These are phyloP conservation scores for Antedon mediterranea DNA, from an alignment of 53 echinoderm and acorn worm species.

Conservation along the genomic window DNA sequence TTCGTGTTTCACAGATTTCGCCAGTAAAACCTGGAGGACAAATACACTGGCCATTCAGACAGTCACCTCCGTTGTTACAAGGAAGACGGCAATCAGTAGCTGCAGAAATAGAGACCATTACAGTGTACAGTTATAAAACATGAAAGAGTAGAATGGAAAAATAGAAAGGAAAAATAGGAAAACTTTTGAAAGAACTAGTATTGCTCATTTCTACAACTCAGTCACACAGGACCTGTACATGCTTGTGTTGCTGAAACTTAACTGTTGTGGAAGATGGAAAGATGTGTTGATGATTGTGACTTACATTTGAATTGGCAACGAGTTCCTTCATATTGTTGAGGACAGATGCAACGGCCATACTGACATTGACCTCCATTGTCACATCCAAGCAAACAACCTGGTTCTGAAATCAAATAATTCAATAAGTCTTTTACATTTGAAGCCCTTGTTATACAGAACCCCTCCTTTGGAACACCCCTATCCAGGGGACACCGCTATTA, in stretches of 20 bases:
- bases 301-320: constrained; percentile 7
- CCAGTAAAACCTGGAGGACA: constrained; percentile 55
- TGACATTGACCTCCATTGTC: constrained; percentile 41
- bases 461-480: too few relatives aligned
- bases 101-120: not conserved
- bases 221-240: too few relatives aligned
- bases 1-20: constrained; percentile 40
- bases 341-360: constrained; percentile 34
- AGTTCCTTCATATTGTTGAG: constrained; percentile 14
- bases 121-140: too few relatives aligned
- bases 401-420: constrained; percentile 8
- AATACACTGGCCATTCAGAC: constrained; percentile 49
- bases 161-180: too few relatives aligned
- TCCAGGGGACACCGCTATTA: too few relatives aligned
- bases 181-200: too few relatives aligned
- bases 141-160: too few relatives aligned
- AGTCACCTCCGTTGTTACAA: constrained; percentile 48
- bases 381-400: constrained; percentile 34
- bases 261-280: too few relatives aligned
- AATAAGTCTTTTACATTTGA: too few relatives aligned
- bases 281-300: not conserved
- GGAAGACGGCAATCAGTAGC: constrained; percentile 32
- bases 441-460: too few relatives aligned
- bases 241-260: too few relatives aligned
- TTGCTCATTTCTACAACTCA: too few relatives aligned